Conservation (phyloP, 2,888 invertebrate genomes). For the Sinodicranocentrus sp. region DNA sequence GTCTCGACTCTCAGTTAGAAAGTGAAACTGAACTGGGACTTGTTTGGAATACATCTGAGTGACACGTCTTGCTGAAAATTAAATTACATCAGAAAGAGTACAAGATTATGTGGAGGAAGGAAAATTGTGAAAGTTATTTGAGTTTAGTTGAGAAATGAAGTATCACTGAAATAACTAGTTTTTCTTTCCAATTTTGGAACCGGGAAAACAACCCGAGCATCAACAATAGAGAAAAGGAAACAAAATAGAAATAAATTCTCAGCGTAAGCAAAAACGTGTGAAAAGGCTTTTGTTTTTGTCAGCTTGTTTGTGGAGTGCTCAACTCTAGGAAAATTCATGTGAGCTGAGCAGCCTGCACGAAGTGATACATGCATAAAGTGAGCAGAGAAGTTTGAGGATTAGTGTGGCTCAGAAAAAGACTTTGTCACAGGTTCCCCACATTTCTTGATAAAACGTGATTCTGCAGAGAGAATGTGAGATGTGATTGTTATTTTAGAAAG, state of each 20-base stretch:
- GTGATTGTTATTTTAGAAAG: no score
- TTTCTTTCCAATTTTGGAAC: slow-evolving; percentile 5
- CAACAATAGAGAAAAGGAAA: slow-evolving; percentile 23
- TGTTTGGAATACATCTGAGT: no score
- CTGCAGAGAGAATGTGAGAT: no score
- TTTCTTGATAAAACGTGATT: background rate
- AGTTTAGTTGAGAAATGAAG: no score
- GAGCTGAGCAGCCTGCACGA: slow-evolving; percentile 46
- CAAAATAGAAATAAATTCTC: background rate
- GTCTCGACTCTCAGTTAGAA: no score
- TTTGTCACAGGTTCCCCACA: slow-evolving; percentile 62
- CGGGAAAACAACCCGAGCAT: background rate
- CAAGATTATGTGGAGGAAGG: background rate
- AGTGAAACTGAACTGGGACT: no score
- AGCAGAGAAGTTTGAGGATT: slow-evolving; percentile 10
- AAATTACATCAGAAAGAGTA: slow-evolving; percentile 3
- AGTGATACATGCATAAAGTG: slow-evolving; percentile 32
- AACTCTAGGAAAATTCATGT: slow-evolving; percentile 28
- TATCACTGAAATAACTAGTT: no score
- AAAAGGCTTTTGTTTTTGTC: slow-evolving; percentile 42
- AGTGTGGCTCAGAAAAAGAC: slow-evolving; percentile 45
- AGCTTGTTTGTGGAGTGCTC: slow-evolving; percentile 32
- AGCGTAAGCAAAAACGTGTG: slow-evolving; percentile 11
- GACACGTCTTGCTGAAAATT: background rate
- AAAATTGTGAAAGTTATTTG: slow-evolving; percentile 50